A percentile compares a stretch with the other conserved stretches of the same genome.
These are phyloP conservation scores for Microtus richardsoni DNA, from an alignment of 2,113 vertebrate species.

Conservation along the genomic window DNA sequence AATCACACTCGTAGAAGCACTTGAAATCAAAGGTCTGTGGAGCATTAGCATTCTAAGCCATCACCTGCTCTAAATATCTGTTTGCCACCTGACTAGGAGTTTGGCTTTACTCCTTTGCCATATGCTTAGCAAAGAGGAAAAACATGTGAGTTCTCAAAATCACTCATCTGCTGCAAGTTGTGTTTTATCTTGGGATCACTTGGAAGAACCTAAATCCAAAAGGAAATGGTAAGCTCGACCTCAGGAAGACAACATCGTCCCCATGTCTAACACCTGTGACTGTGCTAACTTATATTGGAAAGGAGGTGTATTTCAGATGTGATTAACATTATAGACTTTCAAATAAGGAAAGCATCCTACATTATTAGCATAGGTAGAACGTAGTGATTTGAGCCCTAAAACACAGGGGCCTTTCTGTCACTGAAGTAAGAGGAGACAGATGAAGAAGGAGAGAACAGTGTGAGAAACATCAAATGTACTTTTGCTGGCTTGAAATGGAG, in stretches of 20 bases:
- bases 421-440: not conserved
- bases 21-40: not conserved
- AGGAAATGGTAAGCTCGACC: not conserved
- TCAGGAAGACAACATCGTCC: not conserved
- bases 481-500: not conserved
- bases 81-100: slow-evolving; percentile 4
- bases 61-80: slow-evolving; percentile 10
- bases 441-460: not conserved
- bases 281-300: not conserved
- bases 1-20: not conserved
- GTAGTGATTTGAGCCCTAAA: not conserved
- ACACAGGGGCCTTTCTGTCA: not conserved
- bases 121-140: slow-evolving; percentile 23
- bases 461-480: not conserved
- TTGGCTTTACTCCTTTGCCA: slow-evolving; percentile 36
- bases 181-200: not conserved
- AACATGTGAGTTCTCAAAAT: not conserved
- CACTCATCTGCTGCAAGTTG: not conserved
- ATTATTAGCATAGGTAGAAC: not conserved
- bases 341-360: not conserved
- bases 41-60: not conserved
- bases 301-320: not conserved
- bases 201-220: not conserved
- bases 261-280: not conserved
- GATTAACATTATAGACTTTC: not conserved